Conservation (phyloP, 2,113 vertebrate species). For the Lepus europaeus region DNA sequence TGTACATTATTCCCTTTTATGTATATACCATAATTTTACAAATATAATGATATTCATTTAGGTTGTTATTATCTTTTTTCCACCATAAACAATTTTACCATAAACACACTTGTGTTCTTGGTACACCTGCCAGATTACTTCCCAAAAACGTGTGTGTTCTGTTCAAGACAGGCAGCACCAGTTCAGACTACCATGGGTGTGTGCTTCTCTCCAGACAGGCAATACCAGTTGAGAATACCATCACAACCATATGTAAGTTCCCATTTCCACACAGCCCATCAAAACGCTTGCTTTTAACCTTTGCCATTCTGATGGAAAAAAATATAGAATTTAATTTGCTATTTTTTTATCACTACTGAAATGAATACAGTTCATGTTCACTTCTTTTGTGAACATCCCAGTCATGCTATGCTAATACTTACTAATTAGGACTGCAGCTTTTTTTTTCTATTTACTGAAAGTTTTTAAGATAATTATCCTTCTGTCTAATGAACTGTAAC, state of each 20-base stretch:
- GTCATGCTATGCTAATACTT: not conserved
- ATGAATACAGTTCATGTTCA: not conserved
- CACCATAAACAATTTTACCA: not conserved
- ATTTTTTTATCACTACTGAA: not conserved
- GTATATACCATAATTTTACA: not conserved
- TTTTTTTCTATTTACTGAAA: not conserved
- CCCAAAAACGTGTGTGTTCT: not conserved
- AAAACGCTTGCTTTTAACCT: not conserved
- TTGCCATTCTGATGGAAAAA: conserved; percentile 13
- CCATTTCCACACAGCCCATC: not conserved
- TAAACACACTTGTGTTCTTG: conserved; percentile 7
- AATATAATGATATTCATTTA: not conserved
- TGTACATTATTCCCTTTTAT: not conserved
- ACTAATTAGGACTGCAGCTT: not conserved
- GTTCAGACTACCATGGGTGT: not conserved
- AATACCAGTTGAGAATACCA: not conserved
- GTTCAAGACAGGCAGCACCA: not conserved
- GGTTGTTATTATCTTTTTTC: not conserved
- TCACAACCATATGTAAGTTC: not conserved
- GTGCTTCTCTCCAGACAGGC: not conserved
- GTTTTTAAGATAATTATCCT: conserved; percentile 1
- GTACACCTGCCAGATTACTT: conserved; percentile 5
- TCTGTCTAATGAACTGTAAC: not conserved
- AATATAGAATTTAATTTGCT: not conserved
- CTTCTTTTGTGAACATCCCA: not conserved